These are phyloP conservation scores for Drosophila differens DNA, from an alignment of 2,888 invertebrate genomes.

Conservation along the genomic window DNA sequence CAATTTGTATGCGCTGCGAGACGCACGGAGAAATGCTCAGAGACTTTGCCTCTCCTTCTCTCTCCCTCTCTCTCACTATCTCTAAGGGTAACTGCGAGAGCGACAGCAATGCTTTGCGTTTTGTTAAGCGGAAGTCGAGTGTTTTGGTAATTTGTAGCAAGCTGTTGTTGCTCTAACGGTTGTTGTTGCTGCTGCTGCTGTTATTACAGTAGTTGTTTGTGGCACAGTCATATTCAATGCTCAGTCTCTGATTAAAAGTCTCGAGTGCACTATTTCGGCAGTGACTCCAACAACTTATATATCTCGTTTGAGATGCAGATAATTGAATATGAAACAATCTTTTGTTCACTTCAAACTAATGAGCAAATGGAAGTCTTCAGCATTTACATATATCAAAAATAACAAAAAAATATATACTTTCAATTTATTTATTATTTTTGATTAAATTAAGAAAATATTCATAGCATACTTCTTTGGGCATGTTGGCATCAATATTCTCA, in stretches of 20 bases:
- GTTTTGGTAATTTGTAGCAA: constrained; percentile 77
- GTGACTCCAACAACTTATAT: not conserved
- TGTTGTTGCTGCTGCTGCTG: constrained; percentile 9
- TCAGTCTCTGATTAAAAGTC: constrained; percentile 15
- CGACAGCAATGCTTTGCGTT: constrained; percentile 57
- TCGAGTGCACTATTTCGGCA: constrained; percentile 8
- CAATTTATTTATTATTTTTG: not conserved
- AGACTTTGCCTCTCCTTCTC: not conserved
- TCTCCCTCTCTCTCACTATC: not conserved
- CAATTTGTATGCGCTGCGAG: constrained; percentile 42
- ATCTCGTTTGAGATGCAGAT: not conserved
- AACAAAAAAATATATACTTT: not conserved
- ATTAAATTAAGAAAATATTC: not conserved
- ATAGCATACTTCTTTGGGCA: constrained; percentile 1
- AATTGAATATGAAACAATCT: not conserved
- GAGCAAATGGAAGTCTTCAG: not conserved
- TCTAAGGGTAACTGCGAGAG: constrained; percentile 17
- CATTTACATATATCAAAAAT: not conserved
- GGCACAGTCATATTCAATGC: constrained; percentile 3
- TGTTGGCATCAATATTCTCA: not conserved
- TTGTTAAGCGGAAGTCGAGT: constrained; percentile 77
- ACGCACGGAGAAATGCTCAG: constrained; percentile 3
- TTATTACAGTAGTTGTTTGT: not conserved
- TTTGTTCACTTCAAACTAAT: not conserved
- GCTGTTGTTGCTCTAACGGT: constrained; percentile 29